Evolutionary conservation across 2,113 vertebrate genomes (phyloP).

Genomic region (Xiphorhynchus elegans): DNA sequence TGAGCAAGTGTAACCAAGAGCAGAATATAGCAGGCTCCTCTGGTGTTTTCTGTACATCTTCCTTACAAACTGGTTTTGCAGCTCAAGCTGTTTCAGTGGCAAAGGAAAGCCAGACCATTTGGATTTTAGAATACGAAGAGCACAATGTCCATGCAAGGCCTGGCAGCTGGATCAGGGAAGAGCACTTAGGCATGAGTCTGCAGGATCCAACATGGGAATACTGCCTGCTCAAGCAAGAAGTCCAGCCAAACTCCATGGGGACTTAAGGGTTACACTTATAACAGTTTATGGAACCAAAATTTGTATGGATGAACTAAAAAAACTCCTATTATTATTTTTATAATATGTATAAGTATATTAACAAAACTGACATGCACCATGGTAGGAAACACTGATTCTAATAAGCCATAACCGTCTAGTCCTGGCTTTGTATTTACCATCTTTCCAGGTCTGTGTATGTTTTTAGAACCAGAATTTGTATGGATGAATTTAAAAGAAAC

Average conservation of each 20-base stretch:
- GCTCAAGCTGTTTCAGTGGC: neutral
- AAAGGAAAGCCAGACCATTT: neutral
- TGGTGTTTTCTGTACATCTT: slow-evolving; percentile 34
- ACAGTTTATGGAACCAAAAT: neutral
- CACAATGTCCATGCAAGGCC: neutral
- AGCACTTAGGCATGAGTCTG: neutral
- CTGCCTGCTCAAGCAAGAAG: neutral
- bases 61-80: slow-evolving; percentile 27
- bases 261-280: neutral
- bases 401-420: neutral
- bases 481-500: neutral
- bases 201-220: accelerated
- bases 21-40: slow-evolving; percentile 15
- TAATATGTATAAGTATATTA: neutral
- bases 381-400: neutral
- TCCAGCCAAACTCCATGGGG: neutral
- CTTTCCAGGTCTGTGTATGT: neutral
- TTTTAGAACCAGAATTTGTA: neutral
- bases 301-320: neutral
- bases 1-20: neutral
- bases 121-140: neutral
- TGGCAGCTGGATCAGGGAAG: neutral
- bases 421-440: neutral
- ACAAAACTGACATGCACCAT: neutral
- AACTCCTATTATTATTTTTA: neutral